phyloP scores from a whole-genome alignment of 2,113 vertebrate species.

The Pimephales promelas region DNA sequence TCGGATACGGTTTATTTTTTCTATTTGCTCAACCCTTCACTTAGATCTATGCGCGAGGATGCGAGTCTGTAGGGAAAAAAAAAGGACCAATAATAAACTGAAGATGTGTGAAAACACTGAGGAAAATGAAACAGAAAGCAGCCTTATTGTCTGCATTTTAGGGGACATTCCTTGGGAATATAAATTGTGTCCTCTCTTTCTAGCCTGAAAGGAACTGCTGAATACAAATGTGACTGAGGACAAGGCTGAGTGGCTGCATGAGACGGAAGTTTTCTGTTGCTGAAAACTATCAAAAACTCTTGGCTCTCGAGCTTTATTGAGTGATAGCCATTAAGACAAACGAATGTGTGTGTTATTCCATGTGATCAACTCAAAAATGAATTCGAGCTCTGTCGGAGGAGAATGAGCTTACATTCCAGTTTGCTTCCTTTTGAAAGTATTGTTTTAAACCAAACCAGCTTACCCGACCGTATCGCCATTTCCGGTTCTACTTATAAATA shows the following conservation, averaged over 20 bases:
- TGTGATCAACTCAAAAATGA: background rate
- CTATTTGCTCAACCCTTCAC: constrained; percentile 35
- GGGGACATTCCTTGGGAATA: constrained; percentile 63
- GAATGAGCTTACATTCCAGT: constrained; percentile 32
- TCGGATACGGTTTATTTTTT: constrained; percentile 42
- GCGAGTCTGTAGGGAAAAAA: constrained; percentile 24
- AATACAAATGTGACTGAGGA: constrained; percentile 54
- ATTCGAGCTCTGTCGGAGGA: background rate
- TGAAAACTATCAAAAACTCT: constrained; percentile 1
- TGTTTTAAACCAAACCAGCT: constrained; percentile 45
- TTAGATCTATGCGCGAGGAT: constrained; percentile 47
- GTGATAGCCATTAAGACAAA: background rate
- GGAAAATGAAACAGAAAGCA: constrained; percentile 50
- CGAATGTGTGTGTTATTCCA: background rate
- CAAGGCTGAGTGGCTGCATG: constrained; percentile 33
- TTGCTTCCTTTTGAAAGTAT: constrained; percentile 38
- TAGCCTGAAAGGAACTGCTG: constrained; percentile 30
- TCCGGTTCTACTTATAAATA: constrained; percentile 24
- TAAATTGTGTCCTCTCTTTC: constrained; percentile 63
- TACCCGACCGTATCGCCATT: constrained; percentile 18
- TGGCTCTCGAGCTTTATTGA: constrained; percentile 10
- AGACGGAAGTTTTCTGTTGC: constrained; percentile 26
- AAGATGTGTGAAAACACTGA: constrained; percentile 46
- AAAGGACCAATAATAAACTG: constrained; percentile 37
- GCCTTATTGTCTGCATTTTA: constrained; percentile 54